phyloP scores from a whole-genome alignment of 2,113 vertebrate genomes.

The Columba janthina region DNA sequence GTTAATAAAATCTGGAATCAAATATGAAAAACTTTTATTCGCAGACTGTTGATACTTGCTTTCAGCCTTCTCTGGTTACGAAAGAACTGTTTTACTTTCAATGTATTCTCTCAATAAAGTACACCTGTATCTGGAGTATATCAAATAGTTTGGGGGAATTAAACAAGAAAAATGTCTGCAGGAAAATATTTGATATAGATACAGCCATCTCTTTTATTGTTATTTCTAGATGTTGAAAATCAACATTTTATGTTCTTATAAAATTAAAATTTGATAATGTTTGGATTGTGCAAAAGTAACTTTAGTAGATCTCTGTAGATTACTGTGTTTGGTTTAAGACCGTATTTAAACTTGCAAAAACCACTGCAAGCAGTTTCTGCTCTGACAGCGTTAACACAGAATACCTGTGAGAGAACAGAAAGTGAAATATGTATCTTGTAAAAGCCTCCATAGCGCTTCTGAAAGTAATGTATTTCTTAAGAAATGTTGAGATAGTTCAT shows the following conservation, averaged over 20 bases:
- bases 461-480: background rate
- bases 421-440: background rate
- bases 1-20: slow-evolving; percentile 26
- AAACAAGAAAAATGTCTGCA: background rate
- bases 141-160: background rate
- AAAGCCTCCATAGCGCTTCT: background rate
- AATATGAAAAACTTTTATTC: background rate
- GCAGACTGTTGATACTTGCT: background rate
- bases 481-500: background rate
- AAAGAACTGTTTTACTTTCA: background rate
- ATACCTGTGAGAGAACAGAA: background rate
- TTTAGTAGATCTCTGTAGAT: background rate
- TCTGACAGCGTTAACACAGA: background rate
- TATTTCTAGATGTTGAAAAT: background rate
- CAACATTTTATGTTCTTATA: background rate
- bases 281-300: background rate
- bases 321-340: background rate
- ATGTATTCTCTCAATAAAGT: background rate
- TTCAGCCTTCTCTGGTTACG: background rate
- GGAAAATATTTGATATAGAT: background rate
- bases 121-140: background rate
- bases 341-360: background rate
- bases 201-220: background rate
- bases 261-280: background rate
- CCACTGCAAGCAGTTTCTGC: background rate